A percentile compares a stretch with the other conserved stretches of the same genome.
Conservation (phyloP, 2,888 invertebrate genomes). For the Yponomeuta cagnagella region DNA sequence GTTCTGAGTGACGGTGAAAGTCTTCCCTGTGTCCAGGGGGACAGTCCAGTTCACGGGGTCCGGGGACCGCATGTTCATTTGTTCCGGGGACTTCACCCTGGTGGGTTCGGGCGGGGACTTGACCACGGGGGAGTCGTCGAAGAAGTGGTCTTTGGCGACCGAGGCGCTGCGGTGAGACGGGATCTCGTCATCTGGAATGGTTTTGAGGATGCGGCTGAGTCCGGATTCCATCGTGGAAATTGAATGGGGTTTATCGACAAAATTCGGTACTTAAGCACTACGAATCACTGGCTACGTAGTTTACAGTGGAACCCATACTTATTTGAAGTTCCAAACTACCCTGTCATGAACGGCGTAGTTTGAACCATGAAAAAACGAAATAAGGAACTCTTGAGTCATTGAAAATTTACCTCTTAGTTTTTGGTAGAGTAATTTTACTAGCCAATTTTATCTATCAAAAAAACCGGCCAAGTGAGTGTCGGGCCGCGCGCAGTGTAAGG, state of each 20-base stretch:
- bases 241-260: background rate
- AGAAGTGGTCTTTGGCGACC: constrained; percentile 70
- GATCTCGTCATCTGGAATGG: constrained; percentile 55
- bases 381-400: no score
- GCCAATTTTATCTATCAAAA: no score
- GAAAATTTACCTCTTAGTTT: no score
- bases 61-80: constrained; percentile 93
- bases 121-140: constrained; percentile 79
- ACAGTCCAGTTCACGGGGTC: constrained; percentile 98
- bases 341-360: no score
- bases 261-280: no score
- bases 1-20: constrained; percentile 94
- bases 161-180: constrained; percentile 69
- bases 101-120: constrained; percentile 96
- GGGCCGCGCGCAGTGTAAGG: no score
- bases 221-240: background rate
- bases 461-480: no score
- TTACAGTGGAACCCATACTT: no score
- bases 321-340: no score
- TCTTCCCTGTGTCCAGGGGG: constrained; percentile 94
- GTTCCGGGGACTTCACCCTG: constrained; percentile 93
- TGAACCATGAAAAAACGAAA: no score
- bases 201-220: background rate
- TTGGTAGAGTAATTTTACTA: no score
- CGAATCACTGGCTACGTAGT: no score